Evolutionary conservation across 2,888 invertebrate genomes (phyloP).

Genomic region (Heteromurus nitidus): DNA sequence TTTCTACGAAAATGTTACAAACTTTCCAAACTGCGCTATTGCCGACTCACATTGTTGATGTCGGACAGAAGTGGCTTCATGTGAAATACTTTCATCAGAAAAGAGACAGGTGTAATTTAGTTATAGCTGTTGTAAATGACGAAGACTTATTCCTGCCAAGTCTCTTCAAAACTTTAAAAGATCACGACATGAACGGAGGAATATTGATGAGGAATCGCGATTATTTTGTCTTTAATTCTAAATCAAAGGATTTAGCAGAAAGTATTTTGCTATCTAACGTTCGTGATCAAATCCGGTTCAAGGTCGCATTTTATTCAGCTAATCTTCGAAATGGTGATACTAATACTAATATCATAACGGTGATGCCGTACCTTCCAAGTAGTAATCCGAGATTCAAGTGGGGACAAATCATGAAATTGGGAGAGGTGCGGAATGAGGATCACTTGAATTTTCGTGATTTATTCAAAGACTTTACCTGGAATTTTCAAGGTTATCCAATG

Average conservation of each 20-base stretch:
- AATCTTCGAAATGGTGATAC: not conserved
- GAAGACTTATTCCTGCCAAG: not conserved
- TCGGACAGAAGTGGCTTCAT: not conserved
- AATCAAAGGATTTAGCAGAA: constrained; percentile 3
- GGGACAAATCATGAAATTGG: not conserved
- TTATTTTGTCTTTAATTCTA: constrained; percentile 29
- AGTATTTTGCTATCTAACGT: constrained; percentile 17
- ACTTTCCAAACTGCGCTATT: no score
- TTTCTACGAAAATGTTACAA: no score
- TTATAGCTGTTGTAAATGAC: not conserved
- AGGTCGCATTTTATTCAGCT: constrained; percentile 17
- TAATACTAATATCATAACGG: constrained; percentile 7
- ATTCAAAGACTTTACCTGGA: constrained; percentile 39
- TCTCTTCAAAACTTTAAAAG: constrained; percentile 1
- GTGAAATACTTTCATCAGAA: not conserved
- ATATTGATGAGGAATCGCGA: constrained; percentile 26
- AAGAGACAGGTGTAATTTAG: not conserved
- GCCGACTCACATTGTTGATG: no score
- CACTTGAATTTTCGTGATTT: not conserved
- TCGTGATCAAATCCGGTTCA: not conserved
- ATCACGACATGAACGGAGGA: constrained; percentile 26
- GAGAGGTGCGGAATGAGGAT: not conserved
- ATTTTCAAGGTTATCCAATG: constrained; percentile 47
- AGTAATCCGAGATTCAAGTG: not conserved
- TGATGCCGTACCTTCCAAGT: constrained; percentile 12